Conservation (phyloP, 2,888 invertebrate genomes). For the Oscheius onirici region DNA sequence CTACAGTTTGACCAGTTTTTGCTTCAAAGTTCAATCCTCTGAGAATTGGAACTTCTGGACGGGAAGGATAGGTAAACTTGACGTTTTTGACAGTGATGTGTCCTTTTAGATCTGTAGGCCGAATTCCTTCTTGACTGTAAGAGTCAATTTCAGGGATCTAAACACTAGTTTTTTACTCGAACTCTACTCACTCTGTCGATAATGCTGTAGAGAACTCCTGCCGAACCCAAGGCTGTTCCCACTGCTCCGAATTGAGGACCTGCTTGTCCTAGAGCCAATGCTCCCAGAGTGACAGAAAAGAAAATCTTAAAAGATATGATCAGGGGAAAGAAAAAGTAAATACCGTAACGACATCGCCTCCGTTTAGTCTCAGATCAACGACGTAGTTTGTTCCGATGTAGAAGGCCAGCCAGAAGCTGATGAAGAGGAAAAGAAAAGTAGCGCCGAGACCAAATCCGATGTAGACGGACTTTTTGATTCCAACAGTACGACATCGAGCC, state of each 20-base stretch:
- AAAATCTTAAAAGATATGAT: constrained; percentile 50
- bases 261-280: constrained; percentile 80
- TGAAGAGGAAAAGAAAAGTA: constrained; percentile 71
- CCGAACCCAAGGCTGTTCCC: constrained; percentile 83
- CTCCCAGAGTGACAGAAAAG: constrained; percentile 74
- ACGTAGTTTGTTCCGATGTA: constrained; percentile 66
- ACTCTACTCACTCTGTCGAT: constrained; percentile 72
- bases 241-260: constrained; percentile 85
- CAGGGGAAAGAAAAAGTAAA: too few species aligned
- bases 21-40: constrained; percentile 60
- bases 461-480: constrained; percentile 65
- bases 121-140: constrained; percentile 71
- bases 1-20: constrained; percentile 62
- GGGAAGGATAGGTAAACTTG: constrained; percentile 73
- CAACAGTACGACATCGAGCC: constrained; percentile 58
- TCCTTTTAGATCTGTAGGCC: constrained; percentile 72
- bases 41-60: constrained; percentile 71
- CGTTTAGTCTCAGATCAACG: constrained; percentile 38
- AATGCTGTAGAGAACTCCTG: constrained; percentile 76
- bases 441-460: constrained; percentile 71
- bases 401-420: constrained; percentile 69
- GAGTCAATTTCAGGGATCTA: constrained; percentile 65
- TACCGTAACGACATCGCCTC: constrained; percentile 54
- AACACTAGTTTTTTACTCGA: constrained; percentile 4
- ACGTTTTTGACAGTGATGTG: constrained; percentile 73